Evolutionary conservation across 2,113 vertebrate genomes (phyloP).

Genomic region (Hiodon alosoides): DNA sequence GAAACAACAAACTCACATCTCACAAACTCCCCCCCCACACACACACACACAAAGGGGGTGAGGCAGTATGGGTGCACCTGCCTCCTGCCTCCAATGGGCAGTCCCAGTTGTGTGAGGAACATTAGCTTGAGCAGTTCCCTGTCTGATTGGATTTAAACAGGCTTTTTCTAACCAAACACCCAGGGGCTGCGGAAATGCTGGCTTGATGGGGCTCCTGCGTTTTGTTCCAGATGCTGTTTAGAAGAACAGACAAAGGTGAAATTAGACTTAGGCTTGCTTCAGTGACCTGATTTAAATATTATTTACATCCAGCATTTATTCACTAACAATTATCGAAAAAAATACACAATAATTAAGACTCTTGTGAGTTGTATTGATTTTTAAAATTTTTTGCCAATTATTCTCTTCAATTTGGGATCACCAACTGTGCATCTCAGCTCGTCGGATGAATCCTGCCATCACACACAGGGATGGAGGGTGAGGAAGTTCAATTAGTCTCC

Average conservation of each 20-base stretch:
- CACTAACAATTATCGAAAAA: background rate
- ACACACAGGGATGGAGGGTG: too few species aligned
- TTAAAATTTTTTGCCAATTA: too few species aligned
- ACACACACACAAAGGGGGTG: too few species aligned
- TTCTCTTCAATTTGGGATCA: too few species aligned
- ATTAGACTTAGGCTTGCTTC: background rate
- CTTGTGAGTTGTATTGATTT: too few species aligned
- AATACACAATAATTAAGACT: too few species aligned
- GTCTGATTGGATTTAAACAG: slow-evolving; percentile 4
- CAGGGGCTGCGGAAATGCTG: background rate
- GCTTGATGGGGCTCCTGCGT: background rate
- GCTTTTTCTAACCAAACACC: slow-evolving; percentile 2
- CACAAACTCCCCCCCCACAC: too few species aligned
- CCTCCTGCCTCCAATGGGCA: background rate
- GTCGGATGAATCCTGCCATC: too few species aligned
- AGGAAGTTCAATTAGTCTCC: too few species aligned
- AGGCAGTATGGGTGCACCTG: background rate
- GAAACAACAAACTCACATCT: too few species aligned
- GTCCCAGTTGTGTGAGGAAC: background rate
- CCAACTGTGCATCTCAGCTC: too few species aligned
- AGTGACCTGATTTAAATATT: background rate
- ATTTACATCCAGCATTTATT: background rate
- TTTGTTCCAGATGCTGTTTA: background rate
- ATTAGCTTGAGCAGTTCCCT: slow-evolving; percentile 2
- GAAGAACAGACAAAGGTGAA: background rate